Evolutionary conservation across 2,888 invertebrate species (phyloP).

Genomic region (Theretra japonica): DNA sequence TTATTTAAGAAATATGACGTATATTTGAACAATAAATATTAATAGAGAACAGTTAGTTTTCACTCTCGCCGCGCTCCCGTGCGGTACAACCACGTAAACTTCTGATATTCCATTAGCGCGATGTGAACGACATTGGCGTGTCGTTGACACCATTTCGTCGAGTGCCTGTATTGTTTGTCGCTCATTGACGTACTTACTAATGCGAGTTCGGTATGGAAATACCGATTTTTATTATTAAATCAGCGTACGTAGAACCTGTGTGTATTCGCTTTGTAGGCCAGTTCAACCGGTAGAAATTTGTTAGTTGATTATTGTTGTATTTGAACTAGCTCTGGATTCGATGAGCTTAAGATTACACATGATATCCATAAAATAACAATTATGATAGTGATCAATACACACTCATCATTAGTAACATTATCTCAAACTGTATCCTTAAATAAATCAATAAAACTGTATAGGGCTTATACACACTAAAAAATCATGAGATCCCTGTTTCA

Average conservation of each 20-base stretch:
- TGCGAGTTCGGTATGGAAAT: not conserved
- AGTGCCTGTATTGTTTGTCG: slow-evolving; percentile 39
- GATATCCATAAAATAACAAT: too few species aligned
- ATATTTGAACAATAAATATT: not conserved
- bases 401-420: too few species aligned
- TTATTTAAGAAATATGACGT: too few species aligned
- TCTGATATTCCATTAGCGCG: slow-evolving; percentile 40
- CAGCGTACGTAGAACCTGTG: not conserved
- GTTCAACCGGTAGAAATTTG: not conserved
- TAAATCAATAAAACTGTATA: too few species aligned
- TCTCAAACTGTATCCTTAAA: too few species aligned
- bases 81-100: slow-evolving; percentile 36
- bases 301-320: too few species aligned
- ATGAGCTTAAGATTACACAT: too few species aligned
- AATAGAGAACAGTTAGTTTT: slow-evolving; percentile 34
- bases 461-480: too few species aligned
- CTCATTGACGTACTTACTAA: not conserved
- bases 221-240: not conserved
- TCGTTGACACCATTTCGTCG: slow-evolving; percentile 53
- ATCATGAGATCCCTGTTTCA: too few species aligned
- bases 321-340: too few species aligned
- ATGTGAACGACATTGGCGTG: slow-evolving; percentile 47
- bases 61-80: slow-evolving; percentile 42
- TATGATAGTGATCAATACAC: too few species aligned
- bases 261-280: not conserved